These are phyloP conservation scores for Serinus canaria DNA, from an alignment of 2,113 vertebrate species.

Conservation along the genomic window DNA sequence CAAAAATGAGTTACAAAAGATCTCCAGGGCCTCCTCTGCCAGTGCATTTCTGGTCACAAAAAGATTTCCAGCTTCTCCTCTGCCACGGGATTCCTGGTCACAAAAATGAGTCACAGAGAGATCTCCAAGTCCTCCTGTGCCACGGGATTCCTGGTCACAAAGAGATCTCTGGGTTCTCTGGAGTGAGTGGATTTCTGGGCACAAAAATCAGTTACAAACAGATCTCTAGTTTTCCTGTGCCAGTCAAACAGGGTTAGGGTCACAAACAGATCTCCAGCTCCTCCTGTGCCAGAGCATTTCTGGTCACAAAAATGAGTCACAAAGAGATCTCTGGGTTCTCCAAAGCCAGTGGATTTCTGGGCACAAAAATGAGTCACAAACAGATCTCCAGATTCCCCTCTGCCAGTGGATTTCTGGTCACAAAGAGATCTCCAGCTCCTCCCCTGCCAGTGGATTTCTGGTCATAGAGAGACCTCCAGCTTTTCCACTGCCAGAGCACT, in stretches of 20 bases:
- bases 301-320: neutral
- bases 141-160: neutral
- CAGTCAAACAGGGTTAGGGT: no score
- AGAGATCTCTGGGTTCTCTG: neutral
- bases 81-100: neutral
- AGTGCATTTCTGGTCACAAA: neutral
- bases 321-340: neutral
- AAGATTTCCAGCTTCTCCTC: neutral
- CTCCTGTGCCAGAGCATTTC: no score
- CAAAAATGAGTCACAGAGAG: no score
- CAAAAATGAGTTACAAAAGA: neutral
- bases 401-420: neutral
- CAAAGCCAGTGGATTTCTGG: neutral
- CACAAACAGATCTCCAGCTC: neutral
- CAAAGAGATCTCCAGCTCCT: neutral
- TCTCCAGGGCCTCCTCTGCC: no score
- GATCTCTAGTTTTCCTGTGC: no score
- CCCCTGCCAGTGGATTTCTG: neutral
- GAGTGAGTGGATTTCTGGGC: no score
- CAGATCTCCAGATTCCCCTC: neutral
- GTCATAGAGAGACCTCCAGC: neutral
- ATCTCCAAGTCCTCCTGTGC: fast-evolving
- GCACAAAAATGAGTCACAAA: neutral
- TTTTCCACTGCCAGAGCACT: no score
- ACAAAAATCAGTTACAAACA: no score